A percentile compares a stretch with the other conserved stretches of the same genome.
Conservation (phyloP, 2,113 vertebrate species). For the Aptenodytes forsteri region DNA sequence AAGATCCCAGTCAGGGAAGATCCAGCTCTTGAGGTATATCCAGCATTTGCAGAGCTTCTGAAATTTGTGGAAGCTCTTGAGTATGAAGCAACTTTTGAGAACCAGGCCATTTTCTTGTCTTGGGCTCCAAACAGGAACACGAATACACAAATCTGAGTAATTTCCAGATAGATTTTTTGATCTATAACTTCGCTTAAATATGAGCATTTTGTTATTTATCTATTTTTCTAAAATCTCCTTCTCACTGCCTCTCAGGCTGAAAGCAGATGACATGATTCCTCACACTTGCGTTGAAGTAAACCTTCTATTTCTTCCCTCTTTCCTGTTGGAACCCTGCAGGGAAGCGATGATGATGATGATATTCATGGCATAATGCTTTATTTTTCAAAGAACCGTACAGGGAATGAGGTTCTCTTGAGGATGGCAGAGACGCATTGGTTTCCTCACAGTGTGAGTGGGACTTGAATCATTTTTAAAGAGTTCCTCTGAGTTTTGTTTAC, state of each 20-base stretch:
- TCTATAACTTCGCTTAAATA: background rate
- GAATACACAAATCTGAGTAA: background rate
- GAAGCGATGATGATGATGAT: background rate
- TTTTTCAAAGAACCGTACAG: background rate
- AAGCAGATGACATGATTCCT: background rate
- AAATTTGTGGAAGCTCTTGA: background rate
- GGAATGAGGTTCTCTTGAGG: background rate
- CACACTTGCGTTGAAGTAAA: background rate
- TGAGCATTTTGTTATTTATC: background rate
- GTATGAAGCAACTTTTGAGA: background rate
- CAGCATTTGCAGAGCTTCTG: background rate
- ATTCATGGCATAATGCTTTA: background rate
- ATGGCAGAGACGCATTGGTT: fast-evolving
- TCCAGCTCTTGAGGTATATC: background rate
- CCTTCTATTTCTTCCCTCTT: background rate
- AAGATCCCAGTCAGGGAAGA: background rate
- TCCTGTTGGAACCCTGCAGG: background rate
- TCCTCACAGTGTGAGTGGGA: background rate
- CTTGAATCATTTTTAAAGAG: background rate
- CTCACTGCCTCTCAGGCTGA: background rate
- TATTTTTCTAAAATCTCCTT: background rate
- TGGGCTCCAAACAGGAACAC: background rate
- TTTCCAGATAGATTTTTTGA: background rate
- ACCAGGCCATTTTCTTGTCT: background rate
- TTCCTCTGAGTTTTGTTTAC: background rate